Base-by-base conservation (phyloP, 92 coral and sea anemone species). In the Heliopora coerulea region DNA sequence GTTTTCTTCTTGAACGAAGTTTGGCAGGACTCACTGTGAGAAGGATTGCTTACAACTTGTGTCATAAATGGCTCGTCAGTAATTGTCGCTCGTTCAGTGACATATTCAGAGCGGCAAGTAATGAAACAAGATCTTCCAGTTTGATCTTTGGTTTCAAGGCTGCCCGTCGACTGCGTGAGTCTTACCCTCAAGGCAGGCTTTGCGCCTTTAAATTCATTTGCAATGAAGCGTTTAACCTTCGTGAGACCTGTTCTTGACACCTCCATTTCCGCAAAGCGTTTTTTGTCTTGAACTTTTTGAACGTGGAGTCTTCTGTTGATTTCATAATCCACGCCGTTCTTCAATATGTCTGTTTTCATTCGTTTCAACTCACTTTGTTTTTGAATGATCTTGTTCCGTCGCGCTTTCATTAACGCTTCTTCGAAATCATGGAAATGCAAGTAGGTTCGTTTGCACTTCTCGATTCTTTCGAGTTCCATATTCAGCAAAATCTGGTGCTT, bases 401-500 rank as follows among this genome's bases (percentile, higher is more conserved):
- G 85, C 57, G 80, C 85, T 44, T 72, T 73, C 41, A 93, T 54
- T 0, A 93, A 74, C 3, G 93, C 78, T 65, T 69, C 89, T 78
- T 93, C 98, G 50, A 89, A 90, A 13, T 54, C 49, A 60, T 87
- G 87, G 44, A 83, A 89, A 61, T 91, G 77, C 49, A 90, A 89
- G 1, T 85, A 52, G 79, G 91, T 87, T 33, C 86, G 85, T 72
- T 80, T 75, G 70, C 91, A 91, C 72, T 85, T 87, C 42, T 84
- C 85, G 19, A 93, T 68, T 1, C 95, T 79, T 52, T 90, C 91
- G 37, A 93, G 89, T 65, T 90, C 96, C 52, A 87, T 49, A 41
- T 82, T 83, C 33, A 93, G 78, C 27, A 88, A 56, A 54, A 93
- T 85, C 61, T 93, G 93, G 62, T 93, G 92, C 42, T 88, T 93